These are phyloP conservation scores for Ligdia adustata DNA, from an alignment of 2,888 invertebrate species.

Conservation along the genomic window DNA sequence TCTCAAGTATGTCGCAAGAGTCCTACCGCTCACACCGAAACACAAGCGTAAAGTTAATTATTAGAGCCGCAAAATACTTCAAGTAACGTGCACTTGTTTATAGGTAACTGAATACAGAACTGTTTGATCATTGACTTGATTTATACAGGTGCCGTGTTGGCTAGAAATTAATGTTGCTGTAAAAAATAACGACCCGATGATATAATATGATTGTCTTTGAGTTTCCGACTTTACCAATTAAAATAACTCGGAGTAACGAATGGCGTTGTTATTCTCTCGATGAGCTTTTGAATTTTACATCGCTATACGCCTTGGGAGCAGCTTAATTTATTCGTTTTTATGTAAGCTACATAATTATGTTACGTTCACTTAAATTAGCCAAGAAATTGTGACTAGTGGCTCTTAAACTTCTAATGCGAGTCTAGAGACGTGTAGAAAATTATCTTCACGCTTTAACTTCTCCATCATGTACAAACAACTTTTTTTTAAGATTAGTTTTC, in stretches of 20 bases:
- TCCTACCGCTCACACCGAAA: too few relatives aligned
- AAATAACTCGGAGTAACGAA: slow-evolving; percentile 22
- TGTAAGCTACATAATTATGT: too few relatives aligned
- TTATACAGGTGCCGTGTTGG: slow-evolving; percentile 28
- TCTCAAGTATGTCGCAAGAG: too few relatives aligned
- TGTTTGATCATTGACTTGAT: slow-evolving; percentile 27
- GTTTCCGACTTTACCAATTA: slow-evolving; percentile 25
- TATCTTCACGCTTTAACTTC: too few relatives aligned
- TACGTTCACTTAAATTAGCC: too few relatives aligned
- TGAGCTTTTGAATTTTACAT: slow-evolving; percentile 2
- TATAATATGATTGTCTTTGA: slow-evolving; percentile 23
- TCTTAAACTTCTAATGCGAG: not conserved
- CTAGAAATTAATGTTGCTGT: slow-evolving; percentile 24
- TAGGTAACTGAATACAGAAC: slow-evolving; percentile 26
- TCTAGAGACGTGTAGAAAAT: too few relatives aligned
- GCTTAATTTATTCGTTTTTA: slow-evolving; percentile 1
- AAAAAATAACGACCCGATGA: slow-evolving; percentile 26
- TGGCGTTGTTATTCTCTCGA: slow-evolving; percentile 5
- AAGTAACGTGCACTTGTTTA: slow-evolving; percentile 3
- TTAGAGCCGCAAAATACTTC: too few relatives aligned
- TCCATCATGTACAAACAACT: too few relatives aligned
- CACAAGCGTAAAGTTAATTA: too few relatives aligned
- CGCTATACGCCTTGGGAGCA: slow-evolving; percentile 1
- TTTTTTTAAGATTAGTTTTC: too few relatives aligned
- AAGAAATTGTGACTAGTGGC: too few relatives aligned